phyloP scores from a whole-genome alignment of 1,140 invertebrate species.

The Chymomyza costata region DNA sequence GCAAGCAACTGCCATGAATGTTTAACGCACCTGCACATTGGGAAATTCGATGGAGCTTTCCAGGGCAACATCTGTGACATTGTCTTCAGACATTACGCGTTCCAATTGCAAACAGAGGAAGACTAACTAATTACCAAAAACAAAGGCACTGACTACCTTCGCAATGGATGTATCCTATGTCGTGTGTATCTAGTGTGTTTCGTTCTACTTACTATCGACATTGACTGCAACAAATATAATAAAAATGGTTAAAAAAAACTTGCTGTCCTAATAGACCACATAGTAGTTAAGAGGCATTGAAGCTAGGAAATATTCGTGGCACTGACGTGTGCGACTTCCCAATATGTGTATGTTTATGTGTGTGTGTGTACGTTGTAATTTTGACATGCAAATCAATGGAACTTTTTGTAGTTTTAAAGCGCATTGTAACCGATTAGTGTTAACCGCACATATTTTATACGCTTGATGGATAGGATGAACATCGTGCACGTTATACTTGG shows the following conservation, averaged over 20 bases:
- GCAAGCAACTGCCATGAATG: too few species aligned
- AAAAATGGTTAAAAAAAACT: slow-evolving; percentile 4
- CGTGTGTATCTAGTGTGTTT: slow-evolving; percentile 33
- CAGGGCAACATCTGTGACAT: slow-evolving; percentile 22
- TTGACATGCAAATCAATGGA: not conserved
- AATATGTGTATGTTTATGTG: slow-evolving; percentile 23
- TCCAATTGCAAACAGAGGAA: slow-evolving; percentile 14
- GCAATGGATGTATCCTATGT: slow-evolving; percentile 49
- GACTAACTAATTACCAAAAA: slow-evolving; percentile 19
- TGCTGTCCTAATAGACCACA: too few species aligned
- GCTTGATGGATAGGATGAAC: too few species aligned
- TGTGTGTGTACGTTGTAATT: not conserved
- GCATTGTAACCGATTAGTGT: not conserved
- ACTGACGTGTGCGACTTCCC: slow-evolving; percentile 61
- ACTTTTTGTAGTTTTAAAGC: not conserved
- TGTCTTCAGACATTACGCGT: slow-evolving; percentile 24
- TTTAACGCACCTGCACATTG: slow-evolving; percentile 22
- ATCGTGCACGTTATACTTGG: not conserved
- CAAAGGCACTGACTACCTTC: slow-evolving; percentile 49
- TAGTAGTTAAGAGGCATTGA: too few species aligned
- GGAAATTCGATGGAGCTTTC: slow-evolving; percentile 25
- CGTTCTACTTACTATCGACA: slow-evolving; percentile 55
- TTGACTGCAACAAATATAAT: slow-evolving; percentile 46
- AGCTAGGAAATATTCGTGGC: slow-evolving; percentile 47
- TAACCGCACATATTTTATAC: too few species aligned